Percentiles rank a stretch among this genome's conserved stretches.
These are phyloP conservation scores for Cyclura pinguis DNA, from an alignment of 2,797 vertebrate genomes.

Conservation along the genomic window DNA sequence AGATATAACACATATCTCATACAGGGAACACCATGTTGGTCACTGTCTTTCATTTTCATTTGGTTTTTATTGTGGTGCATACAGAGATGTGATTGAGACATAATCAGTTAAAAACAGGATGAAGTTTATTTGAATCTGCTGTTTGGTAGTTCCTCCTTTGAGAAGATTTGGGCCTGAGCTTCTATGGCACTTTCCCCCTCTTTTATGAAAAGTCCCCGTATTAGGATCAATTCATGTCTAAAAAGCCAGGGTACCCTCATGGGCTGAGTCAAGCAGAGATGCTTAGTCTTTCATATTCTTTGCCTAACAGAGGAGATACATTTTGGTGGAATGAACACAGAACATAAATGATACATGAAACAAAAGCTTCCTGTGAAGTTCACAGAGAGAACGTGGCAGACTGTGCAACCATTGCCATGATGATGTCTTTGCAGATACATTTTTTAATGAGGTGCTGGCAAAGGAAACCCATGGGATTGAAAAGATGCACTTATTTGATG, in stretches of 20 bases:
- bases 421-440: conserved; percentile 21
- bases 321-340: conserved; percentile 28
- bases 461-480: conserved; percentile 23
- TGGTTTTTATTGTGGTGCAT: neutral
- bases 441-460: neutral
- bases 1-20: neutral
- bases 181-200: neutral
- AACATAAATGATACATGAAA: conserved; percentile 30
- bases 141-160: neutral
- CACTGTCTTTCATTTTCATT: too few species aligned
- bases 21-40: neutral
- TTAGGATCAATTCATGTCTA: neutral
- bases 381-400: conserved; percentile 30
- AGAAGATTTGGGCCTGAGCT: neutral
- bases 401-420: neutral
- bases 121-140: neutral
- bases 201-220: neutral
- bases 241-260: neutral
- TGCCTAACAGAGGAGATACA: neutral
- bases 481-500: conserved; percentile 8
- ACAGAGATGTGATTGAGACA: neutral
- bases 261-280: neutral
- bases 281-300: neutral
- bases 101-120: neutral
- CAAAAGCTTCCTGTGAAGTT: conserved; percentile 37